Conservation (phyloP, 2,888 invertebrate species). For the Mallateleia sp. region DNA sequence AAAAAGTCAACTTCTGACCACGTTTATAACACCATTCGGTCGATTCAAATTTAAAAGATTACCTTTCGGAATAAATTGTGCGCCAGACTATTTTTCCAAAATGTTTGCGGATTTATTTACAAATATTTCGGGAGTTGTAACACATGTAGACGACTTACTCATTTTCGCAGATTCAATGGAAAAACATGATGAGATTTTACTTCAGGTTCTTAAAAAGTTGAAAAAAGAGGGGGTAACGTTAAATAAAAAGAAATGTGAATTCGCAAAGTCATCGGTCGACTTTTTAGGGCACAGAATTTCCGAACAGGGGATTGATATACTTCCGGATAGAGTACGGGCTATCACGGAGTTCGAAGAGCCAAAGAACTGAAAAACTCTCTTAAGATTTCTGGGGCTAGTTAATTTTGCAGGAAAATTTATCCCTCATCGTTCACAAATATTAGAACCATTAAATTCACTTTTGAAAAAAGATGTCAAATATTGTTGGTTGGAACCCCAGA, state of each 20-base stretch:
- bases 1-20: slow-evolving; percentile 66
- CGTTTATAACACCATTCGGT: slow-evolving; percentile 75
- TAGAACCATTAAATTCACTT: slow-evolving; percentile 75
- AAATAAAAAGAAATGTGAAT: slow-evolving; percentile 81
- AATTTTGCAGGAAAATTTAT: slow-evolving; percentile 78
- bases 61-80: slow-evolving; percentile 77
- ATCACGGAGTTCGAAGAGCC: too few relatives aligned
- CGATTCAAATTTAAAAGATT: slow-evolving; percentile 66
- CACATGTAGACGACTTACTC: slow-evolving; percentile 70
- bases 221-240: slow-evolving; percentile 77
- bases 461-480: slow-evolving; percentile 72
- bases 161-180: slow-evolving; percentile 70
- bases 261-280: too few relatives aligned
- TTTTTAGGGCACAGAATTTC: slow-evolving; percentile 82
- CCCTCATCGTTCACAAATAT: slow-evolving; percentile 77
- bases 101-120: slow-evolving; percentile 50
- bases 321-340: too few relatives aligned
- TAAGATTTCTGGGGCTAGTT: slow-evolving; percentile 73
- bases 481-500: slow-evolving; percentile 76
- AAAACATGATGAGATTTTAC: slow-evolving; percentile 76
- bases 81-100: slow-evolving; percentile 66
- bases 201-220: slow-evolving; percentile 74
- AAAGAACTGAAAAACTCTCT: too few relatives aligned
- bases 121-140: slow-evolving; percentile 43
- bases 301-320: too few relatives aligned